These are phyloP conservation scores for Falco biarmicus DNA, from an alignment of 2,797 vertebrate genomes.

Conservation along the genomic window DNA sequence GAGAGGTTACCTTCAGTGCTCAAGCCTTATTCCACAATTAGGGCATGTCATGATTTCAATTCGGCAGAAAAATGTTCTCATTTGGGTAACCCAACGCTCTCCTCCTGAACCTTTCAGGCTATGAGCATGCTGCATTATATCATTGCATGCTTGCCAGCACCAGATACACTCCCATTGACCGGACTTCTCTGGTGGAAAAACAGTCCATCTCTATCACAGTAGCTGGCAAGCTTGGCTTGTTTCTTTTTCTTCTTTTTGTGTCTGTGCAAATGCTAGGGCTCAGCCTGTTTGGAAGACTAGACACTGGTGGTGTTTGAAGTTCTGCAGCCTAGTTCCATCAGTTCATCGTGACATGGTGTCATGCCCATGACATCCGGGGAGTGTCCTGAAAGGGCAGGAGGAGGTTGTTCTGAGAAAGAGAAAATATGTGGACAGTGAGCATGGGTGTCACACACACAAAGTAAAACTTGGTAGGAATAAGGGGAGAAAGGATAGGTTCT, in stretches of 20 bases:
- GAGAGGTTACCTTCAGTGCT: not conserved
- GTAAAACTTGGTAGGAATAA: not conserved
- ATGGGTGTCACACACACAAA: not conserved
- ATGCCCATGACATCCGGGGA: not conserved
- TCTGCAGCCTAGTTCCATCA: not conserved
- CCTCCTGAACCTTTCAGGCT: no score
- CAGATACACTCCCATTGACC: no score
- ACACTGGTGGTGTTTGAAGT: not conserved
- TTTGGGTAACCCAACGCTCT: no score
- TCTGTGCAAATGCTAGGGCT: not conserved
- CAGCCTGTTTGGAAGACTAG: not conserved
- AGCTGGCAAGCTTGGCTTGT: not conserved
- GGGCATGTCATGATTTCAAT: not conserved
- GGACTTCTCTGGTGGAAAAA: no score
- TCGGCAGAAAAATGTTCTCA: no score
- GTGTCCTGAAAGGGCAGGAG: not conserved
- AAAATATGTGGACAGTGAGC: not conserved
- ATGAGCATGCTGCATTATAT: no score
- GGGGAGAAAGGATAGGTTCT: not conserved
- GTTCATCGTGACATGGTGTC: not conserved
- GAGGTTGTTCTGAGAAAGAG: no score
- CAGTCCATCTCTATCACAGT: not conserved
- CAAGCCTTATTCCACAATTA: not conserved
- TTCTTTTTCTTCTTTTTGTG: not conserved
- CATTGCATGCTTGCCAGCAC: no score